Percentiles rank a stretch among this genome's conserved stretches.
Evolutionary conservation across 2,888 invertebrate genomes (phyloP).

Genomic region (Nomada fucata): DNA sequence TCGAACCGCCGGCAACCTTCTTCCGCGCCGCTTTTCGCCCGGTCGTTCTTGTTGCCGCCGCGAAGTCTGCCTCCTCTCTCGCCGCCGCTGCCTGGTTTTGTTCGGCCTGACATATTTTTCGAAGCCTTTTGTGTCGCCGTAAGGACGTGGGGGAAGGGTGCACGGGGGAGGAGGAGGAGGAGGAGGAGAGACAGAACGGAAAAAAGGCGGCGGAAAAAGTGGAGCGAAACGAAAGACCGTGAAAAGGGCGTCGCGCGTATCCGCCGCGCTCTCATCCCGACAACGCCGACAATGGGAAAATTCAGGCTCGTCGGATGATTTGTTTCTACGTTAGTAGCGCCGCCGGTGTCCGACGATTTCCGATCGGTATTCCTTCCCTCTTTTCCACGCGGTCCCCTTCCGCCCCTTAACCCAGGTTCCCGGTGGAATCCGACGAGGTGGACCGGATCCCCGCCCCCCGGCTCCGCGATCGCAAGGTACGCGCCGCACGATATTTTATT

Average conservation of each 20-base stretch:
- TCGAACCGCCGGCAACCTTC: conserved; percentile 2
- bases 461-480: background rate
- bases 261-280: background rate
- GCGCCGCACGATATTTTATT: conserved; percentile 38
- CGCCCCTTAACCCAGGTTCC: background rate
- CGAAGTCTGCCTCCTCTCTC: conserved; percentile 39
- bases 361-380: conserved; percentile 13
- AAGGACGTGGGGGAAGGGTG: conserved; percentile 55
- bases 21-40: conserved; percentile 1
- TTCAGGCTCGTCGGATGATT: conserved; percentile 58
- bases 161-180: background rate
- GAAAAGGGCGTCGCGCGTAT: conserved; percentile 59
- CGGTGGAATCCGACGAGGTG: background rate
- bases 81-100: conserved; percentile 67
- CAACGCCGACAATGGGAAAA: conserved; percentile 45
- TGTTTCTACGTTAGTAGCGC: conserved; percentile 55
- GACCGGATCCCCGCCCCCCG: background rate
- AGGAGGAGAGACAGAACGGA: conserved; percentile 28
- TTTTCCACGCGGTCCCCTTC: background rate
- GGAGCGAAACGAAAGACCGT: conserved; percentile 54
- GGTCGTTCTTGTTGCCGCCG: conserved; percentile 31
- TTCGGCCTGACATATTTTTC: conserved; percentile 76
- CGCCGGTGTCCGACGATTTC: conserved; percentile 40
- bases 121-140: conserved; percentile 70
- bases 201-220: conserved; percentile 51